Evolutionary conservation across 1,140 invertebrate species (phyloP), one percentile per base, ranked within the genome.

Genomic region (Sarcophaga bullata): DNA sequence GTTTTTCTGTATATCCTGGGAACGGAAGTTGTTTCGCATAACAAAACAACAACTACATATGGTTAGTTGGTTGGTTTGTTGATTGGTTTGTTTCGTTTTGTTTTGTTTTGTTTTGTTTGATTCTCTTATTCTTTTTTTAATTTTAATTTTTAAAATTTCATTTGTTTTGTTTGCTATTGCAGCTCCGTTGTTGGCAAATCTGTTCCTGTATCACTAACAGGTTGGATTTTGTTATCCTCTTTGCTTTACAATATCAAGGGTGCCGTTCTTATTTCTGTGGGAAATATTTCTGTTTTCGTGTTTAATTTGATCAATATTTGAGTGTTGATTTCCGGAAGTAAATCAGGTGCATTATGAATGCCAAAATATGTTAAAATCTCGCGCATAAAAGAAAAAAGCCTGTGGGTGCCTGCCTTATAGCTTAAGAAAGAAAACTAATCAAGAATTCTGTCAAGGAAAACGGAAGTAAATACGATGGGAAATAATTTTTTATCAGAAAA

Each of bases 1-100:
- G 1, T 37, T 37, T 37, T 37, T 37, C 4, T 4, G 11, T 3
- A 52, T 50, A 25, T 78, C 75, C 75, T 78, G 75, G 75, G 75
- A 78, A 78, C 75, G 75, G 75, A 78, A 78, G 75, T 78, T 47
- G 73, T 76, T 76, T 48, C 19, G n/a, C 17, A 78, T 50, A 78
- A 52, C 11, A 76, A 49, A 78, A 72, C 10, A 9, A 72, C 50
- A 78, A 50, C 75, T 78, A 78, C 75, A 78, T 78, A 78, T 78
- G 75, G 50, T 78, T 52, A 25, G 75, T 78, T 50, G 50, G 8
- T 68, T 8, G 17, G n/a, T 68, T 68, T n/a, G n/a, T n/a, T n/a
- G n/a, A n/a, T n/a, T n/a, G n/a, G n/a, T n/a, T n/a, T n/a, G n/a
- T n/a, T n/a, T n/a, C n/a, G n/a, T n/a, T n/a, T n/a, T n/a, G n/a